Evolutionary conservation across 2,797 vertebrate genomes (phyloP).

Genomic region (Acanthiza pusilla): DNA sequence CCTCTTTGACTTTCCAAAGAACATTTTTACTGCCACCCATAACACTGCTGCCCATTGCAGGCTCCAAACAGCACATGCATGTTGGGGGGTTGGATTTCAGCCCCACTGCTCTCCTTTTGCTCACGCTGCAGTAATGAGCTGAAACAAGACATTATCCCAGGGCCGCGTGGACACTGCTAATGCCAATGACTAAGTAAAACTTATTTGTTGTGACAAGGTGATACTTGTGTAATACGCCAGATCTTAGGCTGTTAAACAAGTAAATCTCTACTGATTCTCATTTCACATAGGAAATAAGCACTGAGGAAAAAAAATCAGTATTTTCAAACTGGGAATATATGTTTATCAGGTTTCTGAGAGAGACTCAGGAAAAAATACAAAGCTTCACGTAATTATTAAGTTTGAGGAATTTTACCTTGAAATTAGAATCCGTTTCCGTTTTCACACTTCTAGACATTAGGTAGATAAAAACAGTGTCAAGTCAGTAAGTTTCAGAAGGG

Average conservation of each 20-base stretch:
- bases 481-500: background rate
- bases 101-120: background rate
- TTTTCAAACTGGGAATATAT: background rate
- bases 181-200: background rate
- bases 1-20: background rate
- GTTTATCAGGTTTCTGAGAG: background rate
- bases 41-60: background rate
- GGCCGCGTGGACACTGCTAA: background rate
- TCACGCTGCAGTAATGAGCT: background rate
- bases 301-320: background rate
- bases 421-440: background rate
- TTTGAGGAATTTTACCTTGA: background rate
- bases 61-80: background rate
- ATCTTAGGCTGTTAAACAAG: background rate
- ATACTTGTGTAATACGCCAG: background rate
- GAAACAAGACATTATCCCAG: background rate
- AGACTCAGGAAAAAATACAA: background rate
- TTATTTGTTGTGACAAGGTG: slow-evolving; percentile 8
- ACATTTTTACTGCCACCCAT: background rate
- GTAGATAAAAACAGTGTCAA: background rate
- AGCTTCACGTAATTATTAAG: background rate
- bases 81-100: background rate
- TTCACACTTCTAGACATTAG: background rate
- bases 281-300: background rate
- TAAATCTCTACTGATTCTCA: background rate